Conservation (phyloP, 1,140 invertebrate species). For the Chlorops oryzae region DNA sequence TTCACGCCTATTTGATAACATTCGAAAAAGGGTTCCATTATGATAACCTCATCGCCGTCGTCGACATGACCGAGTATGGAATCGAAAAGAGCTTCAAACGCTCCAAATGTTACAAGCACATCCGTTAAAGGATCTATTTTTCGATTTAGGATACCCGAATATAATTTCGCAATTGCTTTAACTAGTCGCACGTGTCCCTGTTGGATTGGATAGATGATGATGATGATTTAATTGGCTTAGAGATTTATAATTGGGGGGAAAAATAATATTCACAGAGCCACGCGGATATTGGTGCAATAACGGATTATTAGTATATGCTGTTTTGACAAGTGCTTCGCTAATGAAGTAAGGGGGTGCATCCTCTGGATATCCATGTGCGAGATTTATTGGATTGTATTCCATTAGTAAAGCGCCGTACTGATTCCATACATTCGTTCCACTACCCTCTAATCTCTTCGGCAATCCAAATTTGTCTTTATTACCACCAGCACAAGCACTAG, state of each 20-base stretch:
- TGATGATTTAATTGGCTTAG: no score
- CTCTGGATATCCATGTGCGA: conserved; percentile 97
- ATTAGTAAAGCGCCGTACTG: conserved; percentile 86
- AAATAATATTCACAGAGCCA: conserved; percentile 67
- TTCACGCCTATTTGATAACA: conserved; percentile 94
- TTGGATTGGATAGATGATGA: conserved; percentile 19
- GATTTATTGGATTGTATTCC: conserved; percentile 86
- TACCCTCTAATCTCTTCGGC: no score
- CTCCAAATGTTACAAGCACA: conserved; percentile 82
- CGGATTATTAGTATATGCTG: conserved; percentile 62
- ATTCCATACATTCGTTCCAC: no score
- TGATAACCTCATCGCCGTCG: conserved; percentile 86
- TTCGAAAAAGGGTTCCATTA: conserved; percentile 98
- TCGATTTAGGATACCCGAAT: conserved; percentile 69
- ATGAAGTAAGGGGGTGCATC: conserved; percentile 82
- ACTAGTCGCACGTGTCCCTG: conserved; percentile 90
- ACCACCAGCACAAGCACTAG: no score
- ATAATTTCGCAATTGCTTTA: conserved; percentile 75
- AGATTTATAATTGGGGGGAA: no score
- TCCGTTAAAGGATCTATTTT: conserved; percentile 76
- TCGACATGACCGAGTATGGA: conserved; percentile 79
- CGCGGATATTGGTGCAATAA: conserved; percentile 87
- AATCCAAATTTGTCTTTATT: no score
- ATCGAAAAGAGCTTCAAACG: conserved; percentile 87
- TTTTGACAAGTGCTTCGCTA: conserved; percentile 66